phyloP scores from a whole-genome alignment of 30 jellyfish, hydroid and myxozoan species.

The Hydractinia echinata region DNA sequence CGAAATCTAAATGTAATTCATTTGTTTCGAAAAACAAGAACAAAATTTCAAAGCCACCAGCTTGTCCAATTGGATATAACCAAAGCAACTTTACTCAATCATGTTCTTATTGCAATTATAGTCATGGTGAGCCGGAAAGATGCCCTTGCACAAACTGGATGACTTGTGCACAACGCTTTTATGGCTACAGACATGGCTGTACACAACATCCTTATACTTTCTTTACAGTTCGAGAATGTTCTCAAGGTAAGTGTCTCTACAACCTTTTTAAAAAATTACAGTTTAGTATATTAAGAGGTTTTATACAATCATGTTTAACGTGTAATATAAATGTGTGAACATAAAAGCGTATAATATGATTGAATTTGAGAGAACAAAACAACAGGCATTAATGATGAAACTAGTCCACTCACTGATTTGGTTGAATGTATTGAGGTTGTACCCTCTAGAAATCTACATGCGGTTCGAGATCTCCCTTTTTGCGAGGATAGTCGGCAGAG shows the following conservation, averaged over 20 bases:
- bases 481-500: no score
- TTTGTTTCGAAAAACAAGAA: not conserved
- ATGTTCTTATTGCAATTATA: constrained; percentile 54
- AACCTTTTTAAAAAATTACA: not conserved
- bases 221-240: constrained; percentile 74
- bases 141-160: constrained; percentile 77
- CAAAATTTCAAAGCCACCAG: constrained; percentile 39
- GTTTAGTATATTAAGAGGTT: not conserved
- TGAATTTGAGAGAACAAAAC: no score
- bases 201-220: constrained; percentile 45
- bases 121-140: constrained; percentile 40
- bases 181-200: constrained; percentile 41
- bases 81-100: constrained; percentile 41
- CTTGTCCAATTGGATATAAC: constrained; percentile 66
- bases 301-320: not conserved
- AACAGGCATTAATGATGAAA: no score
- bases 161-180: constrained; percentile 83
- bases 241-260: constrained; percentile 52
- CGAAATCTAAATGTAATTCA: not conserved
- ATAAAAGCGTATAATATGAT: no score
- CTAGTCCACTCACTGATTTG: no score
- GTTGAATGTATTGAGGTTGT: no score
- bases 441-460: no score
- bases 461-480: no score
- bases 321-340: no score